Evolutionary conservation across 1,140 invertebrate genomes (phyloP).

Genomic region (Achatina immaculata): DNA sequence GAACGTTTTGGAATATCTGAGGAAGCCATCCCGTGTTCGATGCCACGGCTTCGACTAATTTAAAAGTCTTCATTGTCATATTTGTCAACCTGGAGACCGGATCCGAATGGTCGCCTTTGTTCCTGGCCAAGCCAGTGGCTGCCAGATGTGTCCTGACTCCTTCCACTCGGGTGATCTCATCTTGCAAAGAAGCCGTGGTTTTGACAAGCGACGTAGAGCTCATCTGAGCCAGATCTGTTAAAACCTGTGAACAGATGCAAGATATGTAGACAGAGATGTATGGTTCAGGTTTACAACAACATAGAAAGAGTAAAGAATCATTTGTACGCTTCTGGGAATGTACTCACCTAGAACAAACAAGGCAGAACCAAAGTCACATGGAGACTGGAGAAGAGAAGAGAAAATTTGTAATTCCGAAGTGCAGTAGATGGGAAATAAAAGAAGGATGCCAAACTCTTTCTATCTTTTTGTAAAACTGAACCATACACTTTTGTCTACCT

Average conservation of each 20-base stretch:
- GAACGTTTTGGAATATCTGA: slow-evolving; percentile 51
- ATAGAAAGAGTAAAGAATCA: too few species aligned
- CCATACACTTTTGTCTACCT: too few species aligned
- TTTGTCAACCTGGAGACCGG: slow-evolving; percentile 37
- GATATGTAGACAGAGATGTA: too few species aligned
- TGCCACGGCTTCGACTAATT: slow-evolving; percentile 50
- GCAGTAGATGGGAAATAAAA: too few species aligned
- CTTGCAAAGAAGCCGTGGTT: slow-evolving; percentile 45
- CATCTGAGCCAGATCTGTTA: slow-evolving; percentile 49
- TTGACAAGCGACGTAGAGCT: slow-evolving; percentile 45
- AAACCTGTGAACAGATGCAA: slow-evolving; percentile 17
- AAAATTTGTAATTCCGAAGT: too few species aligned
- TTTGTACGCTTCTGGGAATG: too few species aligned
- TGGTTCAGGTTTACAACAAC: too few species aligned
- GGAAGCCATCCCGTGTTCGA: slow-evolving; percentile 58
- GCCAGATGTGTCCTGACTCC: slow-evolving; percentile 35
- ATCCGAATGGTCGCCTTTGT: not conserved
- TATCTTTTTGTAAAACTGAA: too few species aligned
- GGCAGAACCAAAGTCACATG: too few species aligned
- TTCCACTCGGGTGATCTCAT: slow-evolving; percentile 48
- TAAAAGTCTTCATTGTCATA: slow-evolving; percentile 46
- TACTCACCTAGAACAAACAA: too few species aligned
- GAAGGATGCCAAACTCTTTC: too few species aligned
- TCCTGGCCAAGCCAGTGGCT: not conserved
- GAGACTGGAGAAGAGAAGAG: too few species aligned